phyloP scores from a whole-genome alignment of 2,888 invertebrate species.

The Melolontha melolontha region DNA sequence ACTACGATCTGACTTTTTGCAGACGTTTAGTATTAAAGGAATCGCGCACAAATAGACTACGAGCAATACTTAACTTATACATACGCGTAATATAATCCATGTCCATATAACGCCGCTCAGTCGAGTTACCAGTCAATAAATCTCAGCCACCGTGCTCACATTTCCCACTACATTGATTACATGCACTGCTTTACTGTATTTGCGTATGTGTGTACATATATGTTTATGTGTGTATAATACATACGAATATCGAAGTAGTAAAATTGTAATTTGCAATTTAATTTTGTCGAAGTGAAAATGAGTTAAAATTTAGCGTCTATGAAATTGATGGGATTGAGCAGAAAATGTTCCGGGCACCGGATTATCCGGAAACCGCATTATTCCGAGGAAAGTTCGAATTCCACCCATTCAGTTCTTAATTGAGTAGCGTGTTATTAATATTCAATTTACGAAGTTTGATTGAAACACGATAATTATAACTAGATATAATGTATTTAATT shows the following conservation, averaged over 20 bases:
- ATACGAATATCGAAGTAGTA: slow-evolving; percentile 48
- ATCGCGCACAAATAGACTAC: slow-evolving; percentile 45
- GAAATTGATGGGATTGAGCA: too few species aligned
- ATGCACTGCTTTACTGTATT: slow-evolving; percentile 60
- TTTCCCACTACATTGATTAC: slow-evolving; percentile 65
- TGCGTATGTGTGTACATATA: slow-evolving; percentile 28
- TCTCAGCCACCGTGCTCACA: slow-evolving; percentile 62
- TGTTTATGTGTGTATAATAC: slow-evolving; percentile 5
- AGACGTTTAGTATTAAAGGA: slow-evolving; percentile 55
- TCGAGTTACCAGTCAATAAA: slow-evolving; percentile 64
- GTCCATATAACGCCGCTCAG: slow-evolving; percentile 61
- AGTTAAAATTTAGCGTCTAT: slow-evolving; percentile 5
- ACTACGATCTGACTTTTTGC: slow-evolving; percentile 52
- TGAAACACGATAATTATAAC: too few species aligned
- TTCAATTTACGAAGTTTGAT: too few species aligned
- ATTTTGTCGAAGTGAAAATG: slow-evolving; percentile 39
- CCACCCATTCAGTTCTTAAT: too few species aligned
- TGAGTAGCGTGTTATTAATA: too few species aligned
- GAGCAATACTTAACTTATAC: slow-evolving; percentile 44
- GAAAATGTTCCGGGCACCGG: too few species aligned
- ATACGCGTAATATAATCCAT: slow-evolving; percentile 51
- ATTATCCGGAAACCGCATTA: too few species aligned
- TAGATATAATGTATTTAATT: too few species aligned
- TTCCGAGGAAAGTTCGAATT: too few species aligned
- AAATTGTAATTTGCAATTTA: slow-evolving; percentile 53